Conservation (phyloP, 1,140 invertebrate species). For the Galleria mellonella region DNA sequence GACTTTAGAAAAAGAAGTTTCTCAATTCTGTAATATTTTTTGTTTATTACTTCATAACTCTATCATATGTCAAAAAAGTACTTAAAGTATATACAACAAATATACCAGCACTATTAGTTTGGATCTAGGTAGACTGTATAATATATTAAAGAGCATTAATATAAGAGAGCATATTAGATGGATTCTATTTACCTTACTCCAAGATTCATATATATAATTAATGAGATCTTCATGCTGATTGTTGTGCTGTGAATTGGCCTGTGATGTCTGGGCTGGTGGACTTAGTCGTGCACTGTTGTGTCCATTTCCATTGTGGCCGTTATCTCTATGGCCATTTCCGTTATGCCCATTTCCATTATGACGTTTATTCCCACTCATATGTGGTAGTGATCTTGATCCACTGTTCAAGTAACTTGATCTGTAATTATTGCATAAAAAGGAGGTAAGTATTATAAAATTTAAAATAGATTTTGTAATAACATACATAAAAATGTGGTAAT, state of each 20-base stretch:
- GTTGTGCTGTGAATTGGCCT: conserved; percentile 19
- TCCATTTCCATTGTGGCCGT: conserved; percentile 12
- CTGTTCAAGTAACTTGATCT: conserved; percentile 59
- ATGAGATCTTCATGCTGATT: conserved; percentile 68
- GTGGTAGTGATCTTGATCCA: conserved; percentile 50
- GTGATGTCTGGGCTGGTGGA: conserved; percentile 42
- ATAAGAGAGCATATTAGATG: no score
- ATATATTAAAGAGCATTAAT: no score
- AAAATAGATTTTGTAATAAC: no score
- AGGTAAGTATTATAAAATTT: no score
- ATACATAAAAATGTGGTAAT: no score
- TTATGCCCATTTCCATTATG: conserved; percentile 44
- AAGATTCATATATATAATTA: conserved; percentile 69
- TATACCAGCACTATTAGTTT: no score
- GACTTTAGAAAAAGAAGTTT: no score
- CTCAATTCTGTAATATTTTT: no score
- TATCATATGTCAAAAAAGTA: background rate
- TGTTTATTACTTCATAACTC: no score
- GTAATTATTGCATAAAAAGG: conserved; percentile 13
- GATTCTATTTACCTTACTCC: conserved; percentile 70
- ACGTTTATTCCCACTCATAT: conserved; percentile 48
- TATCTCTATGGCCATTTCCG: conserved; percentile 2
- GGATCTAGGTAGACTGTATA: no score
- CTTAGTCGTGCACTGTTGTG: conserved; percentile 44
- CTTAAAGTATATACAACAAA: no score